Evolutionary conservation across 2,888 invertebrate species (phyloP).

Genomic region (Hypomecis punctinalis): DNA sequence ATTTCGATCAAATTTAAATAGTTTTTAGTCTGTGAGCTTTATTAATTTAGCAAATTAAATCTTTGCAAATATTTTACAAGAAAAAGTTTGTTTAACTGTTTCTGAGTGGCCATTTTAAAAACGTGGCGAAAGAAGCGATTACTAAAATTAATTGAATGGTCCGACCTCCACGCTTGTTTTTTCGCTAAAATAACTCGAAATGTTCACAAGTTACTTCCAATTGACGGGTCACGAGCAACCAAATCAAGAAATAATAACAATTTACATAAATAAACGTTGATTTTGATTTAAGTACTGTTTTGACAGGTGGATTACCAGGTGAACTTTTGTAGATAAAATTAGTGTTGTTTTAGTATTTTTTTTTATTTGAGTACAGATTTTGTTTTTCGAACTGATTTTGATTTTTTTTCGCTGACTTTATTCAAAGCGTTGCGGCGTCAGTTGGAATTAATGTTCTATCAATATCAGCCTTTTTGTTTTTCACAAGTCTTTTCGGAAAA

Average conservation of each 20-base stretch:
- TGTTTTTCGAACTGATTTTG: background rate
- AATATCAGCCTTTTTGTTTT: too few relatives aligned
- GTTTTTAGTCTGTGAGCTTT: too few relatives aligned
- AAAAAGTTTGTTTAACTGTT: slow-evolving; percentile 14
- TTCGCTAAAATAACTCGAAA: slow-evolving; percentile 41
- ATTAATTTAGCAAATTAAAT: too few relatives aligned
- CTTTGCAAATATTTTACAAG: background rate
- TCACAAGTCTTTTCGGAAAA: too few relatives aligned
- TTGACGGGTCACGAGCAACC: slow-evolving; percentile 41
- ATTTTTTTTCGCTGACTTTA: too few relatives aligned
- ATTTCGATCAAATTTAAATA: too few relatives aligned
- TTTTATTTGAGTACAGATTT: background rate
- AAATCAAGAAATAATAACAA: slow-evolving; percentile 29
- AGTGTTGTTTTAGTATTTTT: background rate
- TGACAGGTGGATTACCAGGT: slow-evolving; percentile 1
- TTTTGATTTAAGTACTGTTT: background rate
- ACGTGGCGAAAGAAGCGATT: slow-evolving; percentile 38
- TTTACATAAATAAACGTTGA: slow-evolving; percentile 5
- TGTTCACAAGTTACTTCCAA: slow-evolving; percentile 36
- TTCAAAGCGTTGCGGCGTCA: too few relatives aligned
- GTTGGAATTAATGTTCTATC: too few relatives aligned
- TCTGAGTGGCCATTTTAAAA: slow-evolving; percentile 31
- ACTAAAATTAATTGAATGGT: slow-evolving; percentile 49
- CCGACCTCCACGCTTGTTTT: slow-evolving; percentile 33
- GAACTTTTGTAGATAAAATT: background rate